Percentiles rank a stretch among this genome's conserved stretches.
Evolutionary conservation across 2,113 vertebrate genomes (phyloP).

Genomic region (Neodontobutis hainanensis): DNA sequence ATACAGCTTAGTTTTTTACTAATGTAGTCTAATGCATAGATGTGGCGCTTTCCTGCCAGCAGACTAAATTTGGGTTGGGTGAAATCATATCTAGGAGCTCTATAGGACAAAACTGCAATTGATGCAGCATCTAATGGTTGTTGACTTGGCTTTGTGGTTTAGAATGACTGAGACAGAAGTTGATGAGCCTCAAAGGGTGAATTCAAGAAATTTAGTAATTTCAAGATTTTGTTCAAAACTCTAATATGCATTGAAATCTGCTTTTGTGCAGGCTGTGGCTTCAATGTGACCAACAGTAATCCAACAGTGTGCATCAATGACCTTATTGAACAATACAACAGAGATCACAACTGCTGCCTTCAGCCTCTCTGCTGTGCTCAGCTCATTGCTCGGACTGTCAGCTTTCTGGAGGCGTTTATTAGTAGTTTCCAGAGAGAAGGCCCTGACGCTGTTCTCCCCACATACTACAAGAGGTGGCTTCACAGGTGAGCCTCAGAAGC

Average conservation of each 20-base stretch:
- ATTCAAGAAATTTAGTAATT: no score
- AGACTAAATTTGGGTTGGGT: no score
- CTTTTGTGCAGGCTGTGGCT: conserved; percentile 83
- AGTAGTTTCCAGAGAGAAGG: conserved; percentile 85
- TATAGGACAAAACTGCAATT: no score
- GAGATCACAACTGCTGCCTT: conserved; percentile 69
- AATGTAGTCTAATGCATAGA: no score
- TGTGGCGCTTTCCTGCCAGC: no score
- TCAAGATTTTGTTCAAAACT: no score
- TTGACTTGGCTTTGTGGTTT: no score
- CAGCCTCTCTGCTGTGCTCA: conserved; percentile 71
- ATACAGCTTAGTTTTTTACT: no score
- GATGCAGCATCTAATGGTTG: no score
- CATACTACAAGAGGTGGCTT: conserved; percentile 92
- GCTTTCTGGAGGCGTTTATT: conserved; percentile 83
- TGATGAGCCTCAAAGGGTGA: no score
- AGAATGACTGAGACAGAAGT: no score
- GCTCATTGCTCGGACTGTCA: conserved; percentile 84
- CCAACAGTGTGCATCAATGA: conserved; percentile 96
- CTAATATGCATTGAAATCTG: neutral
- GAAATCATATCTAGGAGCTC: no score
- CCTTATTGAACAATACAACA: conserved; percentile 83
- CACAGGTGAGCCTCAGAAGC: conserved; percentile 82
- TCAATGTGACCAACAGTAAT: conserved; percentile 94
- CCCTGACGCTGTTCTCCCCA: conserved; percentile 82